phyloP scores from a whole-genome alignment of 2,888 invertebrate genomes.

The Nasonia oneida region DNA sequence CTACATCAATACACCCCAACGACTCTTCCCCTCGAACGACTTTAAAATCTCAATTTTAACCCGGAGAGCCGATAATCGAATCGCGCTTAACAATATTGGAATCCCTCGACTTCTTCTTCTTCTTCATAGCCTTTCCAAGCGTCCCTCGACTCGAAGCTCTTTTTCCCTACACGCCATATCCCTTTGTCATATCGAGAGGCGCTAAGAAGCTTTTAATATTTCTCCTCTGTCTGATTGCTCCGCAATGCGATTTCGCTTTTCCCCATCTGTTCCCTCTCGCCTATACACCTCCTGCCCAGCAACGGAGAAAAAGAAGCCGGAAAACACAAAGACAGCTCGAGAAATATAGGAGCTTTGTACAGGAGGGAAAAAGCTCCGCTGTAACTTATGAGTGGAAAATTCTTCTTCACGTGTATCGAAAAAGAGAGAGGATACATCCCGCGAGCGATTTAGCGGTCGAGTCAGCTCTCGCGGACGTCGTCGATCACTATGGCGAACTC shows the following conservation, averaged over 20 bases:
- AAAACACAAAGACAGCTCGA: neutral
- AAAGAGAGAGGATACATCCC: slow-evolving; percentile 16
- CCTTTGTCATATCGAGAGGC: slow-evolving; percentile 41
- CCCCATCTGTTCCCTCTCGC: slow-evolving; percentile 20
- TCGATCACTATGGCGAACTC: slow-evolving; percentile 16
- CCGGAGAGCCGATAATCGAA: slow-evolving; percentile 31
- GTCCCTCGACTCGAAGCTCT: slow-evolving; percentile 14
- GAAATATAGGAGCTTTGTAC: neutral
- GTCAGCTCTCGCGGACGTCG: neutral
- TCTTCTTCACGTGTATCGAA: slow-evolving; percentile 22
- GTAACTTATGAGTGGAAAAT: slow-evolving; percentile 24
- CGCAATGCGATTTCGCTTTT: slow-evolving; percentile 53
- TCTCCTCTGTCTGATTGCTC: slow-evolving; percentile 68
- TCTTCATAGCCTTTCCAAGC: slow-evolving; percentile 1
- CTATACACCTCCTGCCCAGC: neutral
- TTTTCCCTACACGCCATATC: slow-evolving; percentile 1
- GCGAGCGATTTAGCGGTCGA: slow-evolving; percentile 10
- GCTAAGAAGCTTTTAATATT: slow-evolving; percentile 68
- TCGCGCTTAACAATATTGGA: slow-evolving; percentile 45
- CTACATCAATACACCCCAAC: neutral
- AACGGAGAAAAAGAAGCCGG: too few species aligned
- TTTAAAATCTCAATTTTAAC: slow-evolving; percentile 28
- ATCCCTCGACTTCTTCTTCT: slow-evolving; percentile 32
- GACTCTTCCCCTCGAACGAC: slow-evolving; percentile 6
- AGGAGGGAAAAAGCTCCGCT: neutral